Conservation (phyloP, 2,888 invertebrate species). For the Pemphredon lugubris region DNA sequence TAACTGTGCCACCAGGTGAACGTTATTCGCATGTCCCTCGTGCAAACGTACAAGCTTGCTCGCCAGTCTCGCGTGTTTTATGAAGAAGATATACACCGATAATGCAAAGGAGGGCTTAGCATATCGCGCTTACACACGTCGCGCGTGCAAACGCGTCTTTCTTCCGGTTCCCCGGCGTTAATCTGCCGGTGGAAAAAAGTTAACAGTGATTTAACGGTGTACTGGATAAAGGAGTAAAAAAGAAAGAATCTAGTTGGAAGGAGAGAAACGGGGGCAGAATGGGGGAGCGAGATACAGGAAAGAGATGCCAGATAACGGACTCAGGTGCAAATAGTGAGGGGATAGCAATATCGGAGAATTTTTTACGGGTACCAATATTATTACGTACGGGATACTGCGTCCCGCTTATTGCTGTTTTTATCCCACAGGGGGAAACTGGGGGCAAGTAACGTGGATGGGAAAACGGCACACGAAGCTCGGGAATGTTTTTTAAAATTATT, state of each 20-base stretch:
- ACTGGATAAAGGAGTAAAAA: background rate
- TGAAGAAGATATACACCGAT: constrained; percentile 20
- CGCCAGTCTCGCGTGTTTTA: constrained; percentile 14
- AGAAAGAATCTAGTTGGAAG: background rate
- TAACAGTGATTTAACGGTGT: constrained; percentile 47
- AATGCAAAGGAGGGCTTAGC: constrained; percentile 28
- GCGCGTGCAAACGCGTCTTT: constrained; percentile 18
- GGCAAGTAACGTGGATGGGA: background rate
- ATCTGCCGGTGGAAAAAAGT: constrained; percentile 42
- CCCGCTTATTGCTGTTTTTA: constrained; percentile 29
- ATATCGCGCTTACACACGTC: constrained; percentile 34
- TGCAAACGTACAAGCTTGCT: background rate
- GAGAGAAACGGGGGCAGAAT: background rate
- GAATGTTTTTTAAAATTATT: constrained; percentile 1
- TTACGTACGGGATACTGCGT: constrained; percentile 16
- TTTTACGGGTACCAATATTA: constrained; percentile 31
- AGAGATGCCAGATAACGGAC: constrained; percentile 3
- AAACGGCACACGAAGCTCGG: background rate
- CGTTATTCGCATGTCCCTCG: constrained; percentile 19
- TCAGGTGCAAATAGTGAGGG: constrained; percentile 20
- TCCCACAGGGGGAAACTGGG: background rate
- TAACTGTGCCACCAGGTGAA: background rate
- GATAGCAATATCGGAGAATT: constrained; percentile 11
- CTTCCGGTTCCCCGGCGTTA: constrained; percentile 26
- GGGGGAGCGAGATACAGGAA: background rate